A percentile compares a stretch with the other conserved stretches of the same genome.
These are phyloP conservation scores for Brenthis hecate DNA, from an alignment of 2,888 invertebrate species.

Conservation along the genomic window DNA sequence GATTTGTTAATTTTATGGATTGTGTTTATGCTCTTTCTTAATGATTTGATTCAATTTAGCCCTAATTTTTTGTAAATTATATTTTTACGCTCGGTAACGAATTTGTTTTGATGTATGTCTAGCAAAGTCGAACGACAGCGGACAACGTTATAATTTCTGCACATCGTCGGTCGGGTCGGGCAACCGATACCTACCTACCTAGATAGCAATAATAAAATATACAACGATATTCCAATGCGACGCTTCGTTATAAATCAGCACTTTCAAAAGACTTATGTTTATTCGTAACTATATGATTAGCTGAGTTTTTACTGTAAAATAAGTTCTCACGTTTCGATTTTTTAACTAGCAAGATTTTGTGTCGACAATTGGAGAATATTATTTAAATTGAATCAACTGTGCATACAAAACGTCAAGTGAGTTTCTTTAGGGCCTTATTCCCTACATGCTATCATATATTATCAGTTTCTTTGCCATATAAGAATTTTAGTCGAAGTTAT, in stretches of 20 bases:
- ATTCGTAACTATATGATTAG: conserved; percentile 22
- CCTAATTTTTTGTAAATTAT: conserved; percentile 19
- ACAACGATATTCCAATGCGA: conserved; percentile 53
- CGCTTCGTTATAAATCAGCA: conserved; percentile 52
- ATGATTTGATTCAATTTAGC: conserved; percentile 28
- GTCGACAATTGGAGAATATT: conserved; percentile 23
- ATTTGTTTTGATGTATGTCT: conserved; percentile 46
- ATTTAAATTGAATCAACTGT: conserved; percentile 21
- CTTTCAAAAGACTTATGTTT: conserved; percentile 15
- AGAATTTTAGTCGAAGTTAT: conserved; percentile 8
- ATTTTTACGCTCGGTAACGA: conserved; percentile 47
- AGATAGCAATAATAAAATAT: conserved; percentile 67
- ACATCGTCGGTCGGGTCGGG: conserved; percentile 60
- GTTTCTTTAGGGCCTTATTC: conserved; percentile 8
- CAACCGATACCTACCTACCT: conserved; percentile 65
- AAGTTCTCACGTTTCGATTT: conserved; percentile 39
- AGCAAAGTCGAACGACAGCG: conserved; percentile 39
- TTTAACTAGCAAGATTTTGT: conserved; percentile 26
- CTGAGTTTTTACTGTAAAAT: conserved; percentile 20
- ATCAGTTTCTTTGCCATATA: conserved; percentile 4
- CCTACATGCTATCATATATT: conserved; percentile 11
- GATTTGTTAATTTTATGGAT: conserved; percentile 81
- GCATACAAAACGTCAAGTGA: conserved; percentile 19
- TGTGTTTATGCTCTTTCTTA: conserved; percentile 53
- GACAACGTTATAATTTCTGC: conserved; percentile 64